A percentile compares a stretch with the other conserved stretches of the same genome.
Evolutionary conservation across 1,140 invertebrate species (phyloP).

Genomic region (Ridgeia piscesae): DNA sequence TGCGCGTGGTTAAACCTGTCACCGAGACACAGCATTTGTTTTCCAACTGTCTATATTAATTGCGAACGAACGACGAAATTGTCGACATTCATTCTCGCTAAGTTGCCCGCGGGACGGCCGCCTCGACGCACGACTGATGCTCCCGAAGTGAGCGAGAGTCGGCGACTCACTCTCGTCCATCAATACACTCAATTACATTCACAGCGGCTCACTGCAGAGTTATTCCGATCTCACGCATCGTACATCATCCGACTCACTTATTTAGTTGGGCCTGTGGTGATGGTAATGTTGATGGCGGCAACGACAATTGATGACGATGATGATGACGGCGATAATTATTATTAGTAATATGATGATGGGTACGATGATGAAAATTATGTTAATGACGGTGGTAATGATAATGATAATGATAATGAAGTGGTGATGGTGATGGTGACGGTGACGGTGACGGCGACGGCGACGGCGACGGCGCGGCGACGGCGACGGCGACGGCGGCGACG

Average conservation of each 20-base stretch:
- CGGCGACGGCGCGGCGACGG: too few species aligned
- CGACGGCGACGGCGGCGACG: too few species aligned
- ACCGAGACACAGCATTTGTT: not conserved
- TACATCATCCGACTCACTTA: not conserved
- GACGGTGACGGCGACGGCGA: too few species aligned
- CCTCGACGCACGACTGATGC: not conserved
- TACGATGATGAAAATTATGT: too few species aligned
- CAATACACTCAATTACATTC: conserved; percentile 22
- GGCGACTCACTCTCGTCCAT: not conserved
- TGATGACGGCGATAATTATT: too few species aligned
- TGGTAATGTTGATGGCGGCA: too few species aligned
- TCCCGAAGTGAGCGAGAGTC: not conserved
- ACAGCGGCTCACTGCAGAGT: not conserved
- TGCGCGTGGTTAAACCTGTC: not conserved
- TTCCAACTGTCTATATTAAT: not conserved
- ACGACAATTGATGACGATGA: too few species aligned
- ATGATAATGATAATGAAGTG: too few species aligned
- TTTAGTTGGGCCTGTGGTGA: not conserved
- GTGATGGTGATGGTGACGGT: too few species aligned
- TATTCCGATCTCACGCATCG: not conserved
- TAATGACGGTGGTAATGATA: too few species aligned
- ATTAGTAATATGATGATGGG: too few species aligned
- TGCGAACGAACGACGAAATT: not conserved
- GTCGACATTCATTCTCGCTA: not conserved
- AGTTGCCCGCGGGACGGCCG: not conserved